A percentile compares a stretch with the other conserved stretches of the same genome.
Evolutionary conservation across 1,140 invertebrate species (phyloP).

Genomic region (Pogonomyrmex californicus): DNA sequence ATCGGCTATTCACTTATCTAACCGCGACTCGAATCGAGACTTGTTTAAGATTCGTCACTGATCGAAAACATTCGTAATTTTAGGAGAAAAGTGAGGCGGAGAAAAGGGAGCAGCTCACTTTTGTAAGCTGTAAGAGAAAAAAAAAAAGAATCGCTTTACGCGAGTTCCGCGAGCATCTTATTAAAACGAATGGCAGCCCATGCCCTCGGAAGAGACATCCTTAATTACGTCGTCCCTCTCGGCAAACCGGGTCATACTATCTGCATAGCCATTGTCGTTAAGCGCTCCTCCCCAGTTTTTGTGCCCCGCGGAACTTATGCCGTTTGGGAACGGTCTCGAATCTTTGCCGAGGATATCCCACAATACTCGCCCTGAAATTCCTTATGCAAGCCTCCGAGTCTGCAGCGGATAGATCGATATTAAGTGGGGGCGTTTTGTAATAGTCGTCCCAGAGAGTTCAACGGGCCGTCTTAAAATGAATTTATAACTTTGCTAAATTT

Average conservation of each 20-base stretch:
- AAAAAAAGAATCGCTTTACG: slow-evolving; percentile 28
- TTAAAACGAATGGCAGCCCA: slow-evolving; percentile 60
- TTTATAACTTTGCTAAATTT: slow-evolving; percentile 57
- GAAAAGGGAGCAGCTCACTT: background rate
- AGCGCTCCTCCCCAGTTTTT: slow-evolving; percentile 55
- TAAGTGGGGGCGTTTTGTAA: slow-evolving; percentile 47
- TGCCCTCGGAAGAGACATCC: slow-evolving; percentile 51
- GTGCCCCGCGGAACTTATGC: slow-evolving; percentile 37
- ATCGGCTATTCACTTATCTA: slow-evolving; percentile 47
- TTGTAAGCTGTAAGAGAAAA: too few relatives aligned
- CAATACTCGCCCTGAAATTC: slow-evolving; percentile 51
- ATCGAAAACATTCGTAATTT: slow-evolving; percentile 49
- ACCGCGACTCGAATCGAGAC: background rate
- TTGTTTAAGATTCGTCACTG: background rate
- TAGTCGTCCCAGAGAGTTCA: slow-evolving; percentile 26
- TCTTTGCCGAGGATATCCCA: slow-evolving; percentile 36
- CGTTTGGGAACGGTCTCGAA: slow-evolving; percentile 37
- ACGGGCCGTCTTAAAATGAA: slow-evolving; percentile 46
- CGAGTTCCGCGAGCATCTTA: slow-evolving; percentile 56
- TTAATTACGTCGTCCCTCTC: slow-evolving; percentile 61
- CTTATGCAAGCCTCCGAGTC: slow-evolving; percentile 3
- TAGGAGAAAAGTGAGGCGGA: background rate
- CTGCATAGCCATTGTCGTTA: slow-evolving; percentile 65
- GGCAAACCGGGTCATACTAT: slow-evolving; percentile 48
- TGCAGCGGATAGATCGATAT: slow-evolving; percentile 43